Conservation (phyloP, 2,888 invertebrate genomes). For the Dynastes hyllus region DNA sequence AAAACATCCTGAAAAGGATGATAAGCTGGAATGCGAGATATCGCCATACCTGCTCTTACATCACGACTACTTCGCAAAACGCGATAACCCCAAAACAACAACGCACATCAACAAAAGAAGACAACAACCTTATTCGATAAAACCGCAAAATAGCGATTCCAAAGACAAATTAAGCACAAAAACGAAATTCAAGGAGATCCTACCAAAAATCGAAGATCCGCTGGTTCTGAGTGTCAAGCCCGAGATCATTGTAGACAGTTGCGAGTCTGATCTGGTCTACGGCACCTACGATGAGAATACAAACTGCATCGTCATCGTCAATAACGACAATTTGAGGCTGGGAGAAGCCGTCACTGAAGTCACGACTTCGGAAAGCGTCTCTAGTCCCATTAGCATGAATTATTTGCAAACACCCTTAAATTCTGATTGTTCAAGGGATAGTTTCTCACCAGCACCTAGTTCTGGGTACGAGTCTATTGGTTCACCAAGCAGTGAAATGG, state of each 20-base stretch:
- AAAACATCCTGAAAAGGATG: slow-evolving; percentile 58
- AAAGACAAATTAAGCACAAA: slow-evolving; percentile 40
- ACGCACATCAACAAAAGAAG: slow-evolving; percentile 27
- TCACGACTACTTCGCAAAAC: slow-evolving; percentile 67
- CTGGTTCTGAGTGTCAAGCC: slow-evolving; percentile 13
- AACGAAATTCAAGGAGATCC: slow-evolving; percentile 54
- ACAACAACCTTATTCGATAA: background rate
- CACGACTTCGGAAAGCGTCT: slow-evolving; percentile 59
- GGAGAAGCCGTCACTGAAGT: slow-evolving; percentile 72
- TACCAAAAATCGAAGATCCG: slow-evolving; percentile 49
- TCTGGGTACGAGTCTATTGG: slow-evolving; percentile 80
- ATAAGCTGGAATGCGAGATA: slow-evolving; percentile 62
- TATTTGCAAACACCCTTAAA: slow-evolving; percentile 10
- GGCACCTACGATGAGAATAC: slow-evolving; percentile 83
- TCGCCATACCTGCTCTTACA: slow-evolving; percentile 67
- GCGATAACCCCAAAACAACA: slow-evolving; percentile 52
- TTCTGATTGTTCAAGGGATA: slow-evolving; percentile 48
- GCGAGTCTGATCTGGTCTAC: slow-evolving; percentile 78
- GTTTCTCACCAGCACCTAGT: slow-evolving; percentile 71
- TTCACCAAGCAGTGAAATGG: slow-evolving; percentile 73
- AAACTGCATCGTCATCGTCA: slow-evolving; percentile 83
- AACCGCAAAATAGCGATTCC: background rate
- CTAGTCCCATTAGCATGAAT: slow-evolving; percentile 52
- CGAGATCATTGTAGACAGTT: slow-evolving; percentile 36
- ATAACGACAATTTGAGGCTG: slow-evolving; percentile 75